These are phyloP conservation scores for Peribatodes rhomboidaria DNA, from an alignment of 2,888 invertebrate genomes.

Conservation along the genomic window DNA sequence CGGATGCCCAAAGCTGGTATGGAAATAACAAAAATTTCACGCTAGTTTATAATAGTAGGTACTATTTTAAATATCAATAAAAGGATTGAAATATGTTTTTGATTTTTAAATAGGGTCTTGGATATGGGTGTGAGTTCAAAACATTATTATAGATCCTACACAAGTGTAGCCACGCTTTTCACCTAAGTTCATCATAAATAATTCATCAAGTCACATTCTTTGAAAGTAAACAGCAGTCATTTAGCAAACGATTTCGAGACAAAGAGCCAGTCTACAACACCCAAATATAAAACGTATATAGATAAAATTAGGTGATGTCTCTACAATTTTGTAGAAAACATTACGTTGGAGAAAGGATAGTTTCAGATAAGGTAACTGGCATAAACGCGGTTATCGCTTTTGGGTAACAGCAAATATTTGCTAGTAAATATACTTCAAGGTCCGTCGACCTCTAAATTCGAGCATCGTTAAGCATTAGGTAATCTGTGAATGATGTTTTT, in stretches of 20 bases:
- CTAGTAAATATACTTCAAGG: slow-evolving; percentile 57
- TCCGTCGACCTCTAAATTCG: slow-evolving; percentile 57
- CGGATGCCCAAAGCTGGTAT: no score
- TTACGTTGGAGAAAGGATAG: slow-evolving; percentile 47
- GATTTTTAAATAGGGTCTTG: no score
- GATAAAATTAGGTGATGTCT: slow-evolving; percentile 11
- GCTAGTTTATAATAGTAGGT: no score
- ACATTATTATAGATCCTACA: no score
- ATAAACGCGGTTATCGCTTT: slow-evolving; percentile 58
- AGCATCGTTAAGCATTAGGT: slow-evolving; percentile 17
- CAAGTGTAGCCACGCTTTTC: no score
- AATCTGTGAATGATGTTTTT: slow-evolving; percentile 3
- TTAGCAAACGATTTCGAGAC: slow-evolving; percentile 3
- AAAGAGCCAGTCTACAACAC: background rate
- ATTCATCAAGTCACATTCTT: slow-evolving; percentile 7
- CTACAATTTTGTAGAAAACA: slow-evolving; percentile 14
- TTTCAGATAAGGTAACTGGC: slow-evolving; percentile 56
- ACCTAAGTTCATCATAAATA: background rate
- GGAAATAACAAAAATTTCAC: no score
- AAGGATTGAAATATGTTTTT: no score
- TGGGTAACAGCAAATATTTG: slow-evolving; percentile 64
- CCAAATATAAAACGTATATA: slow-evolving; percentile 15
- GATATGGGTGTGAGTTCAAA: no score
- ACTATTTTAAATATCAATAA: no score
- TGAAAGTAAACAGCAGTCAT: slow-evolving; percentile 12